Evolutionary conservation across 2,113 vertebrate genomes (phyloP).

Genomic region (Limanda limanda): DNA sequence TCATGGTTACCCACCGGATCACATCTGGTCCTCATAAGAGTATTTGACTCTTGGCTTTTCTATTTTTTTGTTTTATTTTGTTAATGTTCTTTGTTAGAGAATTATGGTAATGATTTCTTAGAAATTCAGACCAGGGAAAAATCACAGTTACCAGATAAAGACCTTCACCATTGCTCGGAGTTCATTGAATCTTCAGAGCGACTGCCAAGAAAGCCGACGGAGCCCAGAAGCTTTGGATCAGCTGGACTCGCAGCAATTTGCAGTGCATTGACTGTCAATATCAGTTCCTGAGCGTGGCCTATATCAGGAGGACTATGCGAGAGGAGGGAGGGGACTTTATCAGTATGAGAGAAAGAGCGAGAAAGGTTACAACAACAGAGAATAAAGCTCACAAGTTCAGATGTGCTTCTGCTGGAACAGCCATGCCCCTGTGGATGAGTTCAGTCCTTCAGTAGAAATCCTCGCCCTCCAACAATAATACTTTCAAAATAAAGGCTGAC

Average conservation of each 20-base stretch:
- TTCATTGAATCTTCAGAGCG: constrained; percentile 29
- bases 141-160: constrained; percentile 64
- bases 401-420: constrained; percentile 82
- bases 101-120: constrained; percentile 75
- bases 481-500: constrained; percentile 83
- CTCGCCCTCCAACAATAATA: constrained; percentile 83
- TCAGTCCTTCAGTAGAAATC: constrained; percentile 81
- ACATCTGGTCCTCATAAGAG: constrained; percentile 75
- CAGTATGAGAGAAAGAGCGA: constrained; percentile 44
- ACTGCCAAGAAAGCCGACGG: constrained; percentile 16
- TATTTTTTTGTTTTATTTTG: background rate
- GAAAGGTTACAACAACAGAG: constrained; percentile 81
- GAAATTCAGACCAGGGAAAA: constrained; percentile 58
- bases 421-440: constrained; percentile 75
- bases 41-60: constrained; percentile 62
- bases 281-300: background rate
- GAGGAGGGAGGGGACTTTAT: constrained; percentile 52
- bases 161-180: constrained; percentile 52
- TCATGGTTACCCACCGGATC: constrained; percentile 50
- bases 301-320: constrained; percentile 26
- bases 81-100: constrained; percentile 65
- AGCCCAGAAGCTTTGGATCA: constrained; percentile 39
- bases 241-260: constrained; percentile 26
- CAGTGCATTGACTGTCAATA: constrained; percentile 5
- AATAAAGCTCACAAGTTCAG: constrained; percentile 75